phyloP scores from a whole-genome alignment of 1,140 invertebrate species.

The Whitmania pigra region DNA sequence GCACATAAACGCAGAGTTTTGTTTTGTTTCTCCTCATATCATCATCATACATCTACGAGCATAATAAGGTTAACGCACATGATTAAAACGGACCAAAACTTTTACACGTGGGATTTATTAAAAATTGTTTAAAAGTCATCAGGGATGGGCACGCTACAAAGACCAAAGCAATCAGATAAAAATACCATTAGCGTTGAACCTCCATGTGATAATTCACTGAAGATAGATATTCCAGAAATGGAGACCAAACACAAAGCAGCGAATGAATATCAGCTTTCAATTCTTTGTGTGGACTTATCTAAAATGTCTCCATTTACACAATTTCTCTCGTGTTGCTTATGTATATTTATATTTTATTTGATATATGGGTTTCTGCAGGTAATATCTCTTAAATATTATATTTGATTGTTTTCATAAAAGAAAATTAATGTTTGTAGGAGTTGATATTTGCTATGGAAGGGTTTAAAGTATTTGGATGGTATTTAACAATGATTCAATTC shows the following conservation, averaged over 20 bases:
- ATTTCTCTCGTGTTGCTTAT: conserved; percentile 60
- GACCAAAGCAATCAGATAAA: background rate
- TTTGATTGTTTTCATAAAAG: background rate
- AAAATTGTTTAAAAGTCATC: background rate
- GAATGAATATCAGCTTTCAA: conserved; percentile 40
- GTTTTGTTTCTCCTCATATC: background rate
- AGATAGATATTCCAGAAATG: conserved; percentile 2
- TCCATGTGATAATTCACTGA: background rate
- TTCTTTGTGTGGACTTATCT: conserved; percentile 60
- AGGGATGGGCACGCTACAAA: background rate
- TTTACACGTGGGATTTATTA: background rate
- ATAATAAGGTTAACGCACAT: background rate
- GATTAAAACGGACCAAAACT: background rate
- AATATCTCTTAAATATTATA: conserved; percentile 23
- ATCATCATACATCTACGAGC: background rate
- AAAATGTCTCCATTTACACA: conserved; percentile 54
- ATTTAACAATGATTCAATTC: conserved; percentile 83
- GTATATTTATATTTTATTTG: conserved; percentile 74
- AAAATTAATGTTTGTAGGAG: conserved; percentile 49
- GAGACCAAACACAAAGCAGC: conserved; percentile 29
- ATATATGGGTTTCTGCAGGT: conserved; percentile 79
- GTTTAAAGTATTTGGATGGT: conserved; percentile 78
- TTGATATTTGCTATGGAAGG: conserved; percentile 76
- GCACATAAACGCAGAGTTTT: background rate
- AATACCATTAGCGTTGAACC: background rate